Conservation (phyloP, 2,113 vertebrate species). For the Excalfactoria chinensis region DNA sequence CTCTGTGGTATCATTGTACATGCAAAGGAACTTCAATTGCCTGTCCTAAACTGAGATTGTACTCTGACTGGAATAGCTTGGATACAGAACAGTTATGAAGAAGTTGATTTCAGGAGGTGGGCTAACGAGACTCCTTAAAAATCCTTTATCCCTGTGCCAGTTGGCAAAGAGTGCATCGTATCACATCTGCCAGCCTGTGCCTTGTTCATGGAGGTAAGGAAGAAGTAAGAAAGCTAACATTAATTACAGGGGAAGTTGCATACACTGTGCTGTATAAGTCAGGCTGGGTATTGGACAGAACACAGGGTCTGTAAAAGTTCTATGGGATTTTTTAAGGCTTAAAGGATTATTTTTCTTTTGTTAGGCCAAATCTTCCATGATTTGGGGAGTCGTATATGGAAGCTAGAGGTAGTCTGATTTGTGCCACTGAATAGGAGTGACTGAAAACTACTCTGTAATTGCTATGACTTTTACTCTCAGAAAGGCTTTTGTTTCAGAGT, state of each 20-base stretch:
- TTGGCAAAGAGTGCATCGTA: not conserved
- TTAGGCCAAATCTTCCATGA: constrained; percentile 12
- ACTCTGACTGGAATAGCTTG: not conserved
- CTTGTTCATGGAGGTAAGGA: not conserved
- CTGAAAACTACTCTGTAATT: not conserved
- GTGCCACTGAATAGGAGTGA: not conserved
- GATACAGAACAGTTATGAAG: not conserved
- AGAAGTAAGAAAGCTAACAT: not conserved
- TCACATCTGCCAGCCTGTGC: not conserved
- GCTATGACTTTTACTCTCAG: not conserved
- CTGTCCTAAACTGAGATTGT: not conserved
- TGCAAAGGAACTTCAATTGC: not conserved
- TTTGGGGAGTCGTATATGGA: not conserved
- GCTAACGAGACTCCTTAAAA: not conserved
- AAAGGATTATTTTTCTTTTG: not conserved
- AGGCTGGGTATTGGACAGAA: not conserved
- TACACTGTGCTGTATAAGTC: not conserved
- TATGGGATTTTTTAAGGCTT: not conserved
- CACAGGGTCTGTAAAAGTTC: not conserved
- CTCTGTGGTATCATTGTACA: not conserved
- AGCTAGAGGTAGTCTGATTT: not conserved
- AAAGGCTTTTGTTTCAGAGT: not conserved
- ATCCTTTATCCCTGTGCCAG: not conserved
- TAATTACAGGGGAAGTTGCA: not conserved
- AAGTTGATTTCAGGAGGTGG: not conserved